Evolutionary conservation across 2,888 invertebrate species (phyloP).

Genomic region (Antitype chi): DNA sequence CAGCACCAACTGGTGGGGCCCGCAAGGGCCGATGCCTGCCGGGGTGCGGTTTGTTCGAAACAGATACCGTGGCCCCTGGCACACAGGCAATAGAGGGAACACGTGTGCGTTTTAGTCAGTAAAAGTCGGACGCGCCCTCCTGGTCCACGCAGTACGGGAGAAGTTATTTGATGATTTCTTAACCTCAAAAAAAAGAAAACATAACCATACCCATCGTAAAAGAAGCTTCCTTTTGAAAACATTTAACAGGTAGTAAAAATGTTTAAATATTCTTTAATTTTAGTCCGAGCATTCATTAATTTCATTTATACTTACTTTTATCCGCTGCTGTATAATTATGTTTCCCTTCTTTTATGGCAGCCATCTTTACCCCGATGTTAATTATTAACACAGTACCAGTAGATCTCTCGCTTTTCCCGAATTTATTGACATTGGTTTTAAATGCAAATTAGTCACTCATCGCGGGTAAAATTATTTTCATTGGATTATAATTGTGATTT

Average conservation of each 20-base stretch:
- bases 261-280: constrained; percentile 6
- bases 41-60: no score
- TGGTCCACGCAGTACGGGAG: no score
- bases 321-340: constrained; percentile 10
- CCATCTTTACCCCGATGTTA: constrained; percentile 20
- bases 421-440: constrained; percentile 24
- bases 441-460: constrained; percentile 38
- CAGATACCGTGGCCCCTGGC: no score
- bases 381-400: constrained; percentile 26
- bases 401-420: constrained; percentile 1
- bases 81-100: no score
- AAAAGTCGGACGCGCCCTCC: no score
- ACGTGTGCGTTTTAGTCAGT: no score
- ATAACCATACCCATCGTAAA: background rate
- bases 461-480: constrained; percentile 34
- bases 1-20: no score
- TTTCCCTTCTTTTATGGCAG: constrained; percentile 16
- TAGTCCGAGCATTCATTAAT: constrained; percentile 12
- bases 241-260: constrained; percentile 5
- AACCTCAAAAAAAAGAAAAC: no score
- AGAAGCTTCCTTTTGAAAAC: background rate
- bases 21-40: no score
- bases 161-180: no score
- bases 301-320: constrained; percentile 20
- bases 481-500: constrained; percentile 32